Evolutionary conservation across 2,113 vertebrate species (phyloP), one percentile per base, ranked within the genome.

Genomic region (Myiozetetes cayanensis): DNA sequence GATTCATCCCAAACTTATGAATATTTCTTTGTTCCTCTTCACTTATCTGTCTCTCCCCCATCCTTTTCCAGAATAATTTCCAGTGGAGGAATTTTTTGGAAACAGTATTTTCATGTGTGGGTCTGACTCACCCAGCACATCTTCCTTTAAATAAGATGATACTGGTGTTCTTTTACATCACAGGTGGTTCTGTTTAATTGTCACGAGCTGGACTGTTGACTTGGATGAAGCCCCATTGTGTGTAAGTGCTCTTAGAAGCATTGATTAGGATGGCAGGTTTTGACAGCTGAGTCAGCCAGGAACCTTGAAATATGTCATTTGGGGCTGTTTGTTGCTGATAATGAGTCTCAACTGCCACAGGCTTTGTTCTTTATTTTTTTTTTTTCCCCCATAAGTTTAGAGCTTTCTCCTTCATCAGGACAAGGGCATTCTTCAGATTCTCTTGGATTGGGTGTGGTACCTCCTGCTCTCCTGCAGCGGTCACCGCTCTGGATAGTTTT

Each of bases 241-340:
- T 93, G 25, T 49, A 82, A 87, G 37, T 33, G 74, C 33, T 91
- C 59, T 76, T 90, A 73, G 24, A 94, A 88, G 23, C 58, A 31
- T 35, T 77, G 85, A 89, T 91, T 85, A 46, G 70, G 58, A 77
- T 55, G 71, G 78, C 67, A 93, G 59, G 43, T 93, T 89, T 79
- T 89, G 85, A 90, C 87, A 96, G 82, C 81, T 85, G 85, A 94
- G 37, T 93, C 78, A 94, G 81, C 11, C 67, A 85, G 71, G 80
- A 85, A 46, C 67, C 28, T 80, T 96, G 71, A 90, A 89, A 76
- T 47, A 46, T 0, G 9, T 30, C 22, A 31, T 91, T 90, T 95
- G 71, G 67, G 74, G 46, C 72, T 85, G 62, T 52, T 94, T 81
- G 43, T 72, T 79, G 72, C 46, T 86, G 63, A 80, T 83, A 85